A percentile compares a stretch with the other conserved stretches of the same genome.
Conservation (phyloP, 2,113 vertebrate species). For the Tyrannus savana region DNA sequence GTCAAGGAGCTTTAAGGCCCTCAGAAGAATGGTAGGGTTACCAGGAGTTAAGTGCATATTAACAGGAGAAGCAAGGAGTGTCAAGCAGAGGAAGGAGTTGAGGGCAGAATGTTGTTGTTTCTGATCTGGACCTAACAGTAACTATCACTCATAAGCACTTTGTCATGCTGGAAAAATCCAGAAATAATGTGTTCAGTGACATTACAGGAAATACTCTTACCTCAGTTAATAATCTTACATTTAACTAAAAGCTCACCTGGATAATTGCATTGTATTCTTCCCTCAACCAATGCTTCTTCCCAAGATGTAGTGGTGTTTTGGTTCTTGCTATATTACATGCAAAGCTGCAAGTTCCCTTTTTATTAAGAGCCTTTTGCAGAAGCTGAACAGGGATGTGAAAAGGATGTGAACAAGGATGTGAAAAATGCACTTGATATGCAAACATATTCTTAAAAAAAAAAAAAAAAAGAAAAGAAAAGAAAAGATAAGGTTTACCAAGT, state of each 20-base stretch:
- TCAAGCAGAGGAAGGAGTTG: not conserved
- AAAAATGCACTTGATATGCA: constrained; percentile 19
- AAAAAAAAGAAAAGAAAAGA: not conserved
- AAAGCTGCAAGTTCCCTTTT: not conserved
- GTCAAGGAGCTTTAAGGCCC: not conserved
- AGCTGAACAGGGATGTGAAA: not conserved
- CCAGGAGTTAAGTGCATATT: not conserved
- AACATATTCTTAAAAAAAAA: not conserved
- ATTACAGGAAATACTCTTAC: constrained; percentile 8
- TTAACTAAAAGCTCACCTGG: constrained; percentile 48
- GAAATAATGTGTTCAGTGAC: not conserved
- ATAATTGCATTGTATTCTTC: not conserved
- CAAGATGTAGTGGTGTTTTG: not conserved
- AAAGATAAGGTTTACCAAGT: not conserved
- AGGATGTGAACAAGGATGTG: not conserved
- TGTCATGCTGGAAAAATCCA: constrained; percentile 38
- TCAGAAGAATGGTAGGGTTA: not conserved
- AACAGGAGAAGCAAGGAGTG: not conserved
- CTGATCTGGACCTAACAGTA: not conserved
- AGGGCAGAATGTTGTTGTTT: not conserved
- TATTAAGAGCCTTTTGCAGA: not conserved
- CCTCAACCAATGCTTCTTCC: not conserved
- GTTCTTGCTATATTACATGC: not conserved
- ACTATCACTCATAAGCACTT: not conserved
- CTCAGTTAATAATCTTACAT: not conserved